Evolutionary conservation across 2,797 vertebrate genomes (phyloP).

Genomic region (Phataginus tricuspis): DNA sequence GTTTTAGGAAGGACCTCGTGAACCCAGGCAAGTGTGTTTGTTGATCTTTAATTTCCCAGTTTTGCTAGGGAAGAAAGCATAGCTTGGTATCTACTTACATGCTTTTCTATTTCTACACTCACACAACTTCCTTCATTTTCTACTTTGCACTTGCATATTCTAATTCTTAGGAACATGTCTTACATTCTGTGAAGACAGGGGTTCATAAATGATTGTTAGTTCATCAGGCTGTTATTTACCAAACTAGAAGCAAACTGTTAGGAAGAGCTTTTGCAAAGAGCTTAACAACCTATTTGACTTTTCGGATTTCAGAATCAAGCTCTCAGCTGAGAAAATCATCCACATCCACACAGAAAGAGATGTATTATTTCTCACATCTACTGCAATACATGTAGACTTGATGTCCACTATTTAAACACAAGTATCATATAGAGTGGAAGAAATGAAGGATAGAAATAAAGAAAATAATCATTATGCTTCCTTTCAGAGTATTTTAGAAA

Average conservation of each 20-base stretch:
- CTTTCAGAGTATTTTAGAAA: constrained; percentile 32
- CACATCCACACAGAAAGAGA: background rate
- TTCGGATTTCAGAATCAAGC: background rate
- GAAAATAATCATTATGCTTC: background rate
- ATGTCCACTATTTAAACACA: background rate
- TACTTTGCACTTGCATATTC: background rate
- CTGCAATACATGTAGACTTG: background rate
- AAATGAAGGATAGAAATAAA: background rate
- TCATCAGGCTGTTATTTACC: background rate
- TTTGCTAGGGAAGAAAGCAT: background rate
- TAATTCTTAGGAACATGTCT: background rate
- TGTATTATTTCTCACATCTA: background rate
- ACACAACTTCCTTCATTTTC: background rate
- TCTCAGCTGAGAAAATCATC: background rate
- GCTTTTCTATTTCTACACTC: background rate
- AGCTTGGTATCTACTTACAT: background rate
- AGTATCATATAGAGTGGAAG: background rate
- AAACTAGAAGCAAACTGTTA: background rate
- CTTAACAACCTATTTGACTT: background rate
- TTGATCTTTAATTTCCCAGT: background rate
- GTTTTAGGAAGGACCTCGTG: background rate
- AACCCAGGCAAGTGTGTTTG: background rate
- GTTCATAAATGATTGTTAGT: background rate
- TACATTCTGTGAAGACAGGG: background rate
- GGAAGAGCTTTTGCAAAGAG: constrained; percentile 17